These are phyloP conservation scores for Falco columbarius DNA, from an alignment of 2,797 vertebrate species.

Conservation along the genomic window DNA sequence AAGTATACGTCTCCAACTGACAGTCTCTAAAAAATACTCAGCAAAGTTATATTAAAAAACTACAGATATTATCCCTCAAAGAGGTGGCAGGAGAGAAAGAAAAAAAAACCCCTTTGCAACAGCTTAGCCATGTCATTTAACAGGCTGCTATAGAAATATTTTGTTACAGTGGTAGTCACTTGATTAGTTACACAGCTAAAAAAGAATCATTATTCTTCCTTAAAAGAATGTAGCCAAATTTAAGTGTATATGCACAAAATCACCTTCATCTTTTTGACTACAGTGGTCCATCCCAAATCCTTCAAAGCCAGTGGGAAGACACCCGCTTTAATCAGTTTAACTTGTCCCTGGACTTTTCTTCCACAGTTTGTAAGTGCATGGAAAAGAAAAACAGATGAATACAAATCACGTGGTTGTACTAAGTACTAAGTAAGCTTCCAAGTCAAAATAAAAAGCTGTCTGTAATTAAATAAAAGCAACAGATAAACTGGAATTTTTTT, in stretches of 20 bases:
- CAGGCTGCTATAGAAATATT: background rate
- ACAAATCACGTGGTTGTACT: background rate
- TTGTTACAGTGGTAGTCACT: background rate
- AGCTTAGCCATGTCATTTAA: background rate
- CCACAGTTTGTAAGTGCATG: background rate
- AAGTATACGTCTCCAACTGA: background rate
- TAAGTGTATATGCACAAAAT: background rate
- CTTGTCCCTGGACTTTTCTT: background rate
- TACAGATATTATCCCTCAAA: background rate
- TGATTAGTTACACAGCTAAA: background rate
- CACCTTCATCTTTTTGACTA: background rate
- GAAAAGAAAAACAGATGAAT: background rate
- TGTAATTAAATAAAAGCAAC: background rate
- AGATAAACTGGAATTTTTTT: background rate
- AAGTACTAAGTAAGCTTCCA: background rate
- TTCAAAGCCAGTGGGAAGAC: background rate
- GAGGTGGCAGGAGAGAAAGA: background rate
- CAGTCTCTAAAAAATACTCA: background rate
- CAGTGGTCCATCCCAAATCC: background rate
- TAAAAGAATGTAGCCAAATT: background rate
- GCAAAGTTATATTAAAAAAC: background rate
- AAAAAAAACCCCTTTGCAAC: accelerated
- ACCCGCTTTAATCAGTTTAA: background rate
- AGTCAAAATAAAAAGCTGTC: background rate
- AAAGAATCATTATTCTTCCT: background rate